These are phyloP conservation scores for Ypsolopha sequella DNA, from an alignment of 2,888 invertebrate genomes.

Conservation along the genomic window DNA sequence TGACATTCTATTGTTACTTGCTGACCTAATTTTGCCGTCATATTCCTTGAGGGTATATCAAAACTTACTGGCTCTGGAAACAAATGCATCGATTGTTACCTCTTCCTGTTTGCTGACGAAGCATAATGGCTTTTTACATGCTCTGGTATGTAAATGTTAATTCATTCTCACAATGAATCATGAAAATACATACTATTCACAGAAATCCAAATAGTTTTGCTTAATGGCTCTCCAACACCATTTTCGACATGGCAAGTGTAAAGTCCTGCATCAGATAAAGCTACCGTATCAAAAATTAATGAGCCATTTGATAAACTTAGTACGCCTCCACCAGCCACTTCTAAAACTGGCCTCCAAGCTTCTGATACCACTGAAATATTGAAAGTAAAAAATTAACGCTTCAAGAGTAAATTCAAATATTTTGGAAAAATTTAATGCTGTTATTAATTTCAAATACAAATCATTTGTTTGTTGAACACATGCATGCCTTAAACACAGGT, in stretches of 20 bases:
- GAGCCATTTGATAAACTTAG: conserved; percentile 61
- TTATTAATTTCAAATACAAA: too few relatives aligned
- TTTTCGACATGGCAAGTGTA: conserved; percentile 65
- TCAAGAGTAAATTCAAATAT: too few relatives aligned
- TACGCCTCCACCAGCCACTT: conserved; percentile 61
- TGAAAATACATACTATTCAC: conserved; percentile 53
- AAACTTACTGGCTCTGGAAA: conserved; percentile 83
- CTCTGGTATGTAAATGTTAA: too few relatives aligned
- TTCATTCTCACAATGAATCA: conserved; percentile 5
- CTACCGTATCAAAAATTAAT: conserved; percentile 56
- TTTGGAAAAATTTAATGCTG: too few relatives aligned
- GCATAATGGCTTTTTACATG: too few relatives aligned
- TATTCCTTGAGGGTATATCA: conserved; percentile 76
- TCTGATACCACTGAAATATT: conserved; percentile 43
- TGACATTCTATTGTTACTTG: conserved; percentile 82
- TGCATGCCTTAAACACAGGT: too few relatives aligned
- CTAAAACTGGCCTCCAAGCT: conserved; percentile 57
- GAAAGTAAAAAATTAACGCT: too few relatives aligned
- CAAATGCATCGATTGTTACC: conserved; percentile 4
- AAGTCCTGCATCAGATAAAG: conserved; percentile 54
- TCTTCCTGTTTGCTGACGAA: neutral
- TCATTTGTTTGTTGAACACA: too few relatives aligned
- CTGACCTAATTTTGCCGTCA: conserved; percentile 82
- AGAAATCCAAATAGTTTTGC: conserved; percentile 62
- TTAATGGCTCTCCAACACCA: conserved; percentile 62